phyloP scores from a whole-genome alignment of 2,113 vertebrate species.

The Grammomys surdaster region DNA sequence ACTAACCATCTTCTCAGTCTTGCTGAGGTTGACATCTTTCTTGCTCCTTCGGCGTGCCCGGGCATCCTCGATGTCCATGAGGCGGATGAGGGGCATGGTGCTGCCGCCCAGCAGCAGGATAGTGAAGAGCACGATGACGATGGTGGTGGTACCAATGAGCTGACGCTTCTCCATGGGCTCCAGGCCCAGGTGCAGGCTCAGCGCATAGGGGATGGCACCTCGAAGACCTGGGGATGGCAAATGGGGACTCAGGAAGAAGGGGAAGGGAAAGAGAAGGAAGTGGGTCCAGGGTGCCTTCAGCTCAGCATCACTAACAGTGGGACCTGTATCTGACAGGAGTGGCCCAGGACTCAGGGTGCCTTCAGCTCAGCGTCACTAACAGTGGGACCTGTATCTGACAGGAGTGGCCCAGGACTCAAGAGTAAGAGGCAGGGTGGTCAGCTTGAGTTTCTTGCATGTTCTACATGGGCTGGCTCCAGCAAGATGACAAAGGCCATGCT shows the following conservation, averaged over 20 bases:
- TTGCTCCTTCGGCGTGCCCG: constrained; percentile 92
- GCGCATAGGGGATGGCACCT: constrained; percentile 97
- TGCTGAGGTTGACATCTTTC: constrained; percentile 98
- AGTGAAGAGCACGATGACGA: constrained; percentile 97
- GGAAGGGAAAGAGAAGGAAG: not conserved
- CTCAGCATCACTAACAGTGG: too few species aligned
- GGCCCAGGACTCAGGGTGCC: not conserved
- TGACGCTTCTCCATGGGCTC: constrained; percentile 98
- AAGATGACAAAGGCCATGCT: too few species aligned
- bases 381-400: too few species aligned
- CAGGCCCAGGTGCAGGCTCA: constrained; percentile 97
- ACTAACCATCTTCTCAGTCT: constrained; percentile 98
- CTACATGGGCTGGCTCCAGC: not conserved
- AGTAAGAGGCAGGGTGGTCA: not conserved
- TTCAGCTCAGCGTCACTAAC: rapidly evolving
- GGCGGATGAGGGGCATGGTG: constrained; percentile 97
- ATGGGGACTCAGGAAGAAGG: not conserved
- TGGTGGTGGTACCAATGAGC: constrained; percentile 98
- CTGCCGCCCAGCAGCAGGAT: constrained; percentile 96
- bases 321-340: too few species aligned
- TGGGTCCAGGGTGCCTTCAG: not conserved
- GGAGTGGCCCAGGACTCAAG: too few species aligned
- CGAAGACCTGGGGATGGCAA: constrained; percentile 89
- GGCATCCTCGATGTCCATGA: constrained; percentile 97
- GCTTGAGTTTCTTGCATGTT: not conserved